A percentile compares a stretch with the other conserved stretches of the same genome.
Evolutionary conservation across 2,888 invertebrate genomes (phyloP).

Genomic region (Leucozona laternaria): DNA sequence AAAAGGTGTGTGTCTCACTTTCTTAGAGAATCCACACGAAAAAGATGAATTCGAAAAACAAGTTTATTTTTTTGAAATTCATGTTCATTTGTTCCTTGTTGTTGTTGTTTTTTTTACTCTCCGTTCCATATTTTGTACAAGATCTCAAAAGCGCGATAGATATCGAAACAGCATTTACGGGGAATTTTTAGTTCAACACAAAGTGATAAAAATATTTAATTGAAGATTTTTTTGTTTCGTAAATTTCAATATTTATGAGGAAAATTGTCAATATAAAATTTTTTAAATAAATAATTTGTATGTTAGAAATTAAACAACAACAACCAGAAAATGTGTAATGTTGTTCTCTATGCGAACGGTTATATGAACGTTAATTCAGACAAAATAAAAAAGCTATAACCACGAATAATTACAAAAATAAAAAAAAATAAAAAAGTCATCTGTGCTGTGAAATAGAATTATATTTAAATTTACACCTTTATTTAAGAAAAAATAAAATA

Average conservation of each 20-base stretch:
- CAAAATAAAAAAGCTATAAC: neutral
- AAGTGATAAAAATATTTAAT: slow-evolving; percentile 17
- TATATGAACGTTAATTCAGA: neutral
- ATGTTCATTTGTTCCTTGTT: slow-evolving; percentile 35
- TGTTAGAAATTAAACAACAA: neutral
- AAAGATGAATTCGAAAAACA: slow-evolving; percentile 21
- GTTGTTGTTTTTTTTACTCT: slow-evolving; percentile 44
- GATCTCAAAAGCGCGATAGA: slow-evolving; percentile 42
- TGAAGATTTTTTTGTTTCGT: neutral
- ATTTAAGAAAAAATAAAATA: neutral
- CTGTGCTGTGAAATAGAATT: slow-evolving; percentile 34
- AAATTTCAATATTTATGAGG: slow-evolving; percentile 13
- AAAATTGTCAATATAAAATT: neutral
- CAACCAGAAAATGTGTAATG: neutral
- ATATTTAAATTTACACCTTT: neutral
- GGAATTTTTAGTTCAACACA: slow-evolving; percentile 3
- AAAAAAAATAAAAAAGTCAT: slow-evolving; percentile 19
- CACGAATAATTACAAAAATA: neutral
- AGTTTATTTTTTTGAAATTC: slow-evolving; percentile 46
- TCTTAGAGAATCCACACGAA: neutral
- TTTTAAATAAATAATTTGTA: neutral
- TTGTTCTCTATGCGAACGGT: slow-evolving; percentile 9
- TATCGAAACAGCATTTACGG: slow-evolving; percentile 48
- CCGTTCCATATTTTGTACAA: slow-evolving; percentile 65
- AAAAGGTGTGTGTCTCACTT: slow-evolving; percentile 17